Evolutionary conservation across 2,888 invertebrate species (phyloP), one percentile per base, ranked within the genome.

Genomic region (Coronaproctus castanopsis): DNA sequence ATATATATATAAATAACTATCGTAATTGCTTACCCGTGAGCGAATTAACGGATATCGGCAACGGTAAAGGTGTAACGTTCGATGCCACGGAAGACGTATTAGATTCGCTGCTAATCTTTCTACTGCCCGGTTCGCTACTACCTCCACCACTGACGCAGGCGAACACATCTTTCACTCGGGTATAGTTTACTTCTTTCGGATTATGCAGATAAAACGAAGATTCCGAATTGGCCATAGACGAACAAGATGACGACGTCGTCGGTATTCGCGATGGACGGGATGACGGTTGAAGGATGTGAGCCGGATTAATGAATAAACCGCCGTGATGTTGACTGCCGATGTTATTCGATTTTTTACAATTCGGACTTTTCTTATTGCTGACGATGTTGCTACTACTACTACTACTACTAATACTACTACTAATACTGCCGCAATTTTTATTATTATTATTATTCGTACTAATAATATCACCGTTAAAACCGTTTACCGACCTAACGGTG

Each of bases 231-330:
- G 76, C 75, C 75, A 66, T 74, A 73, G 66, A 75, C 74, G 51
- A 74, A 75, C 60, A 74, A 74, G n/a, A 74, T 75, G 1, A 74
- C 74, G 54, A 73, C 74, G 69, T 64, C 70, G 61, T 52, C 54
- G 58, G 79, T 85, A 88, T 87, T n/a, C n/a, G n/a, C n/a, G n/a
- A n/a, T n/a, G n/a, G n/a, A n/a, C n/a, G n/a, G n/a, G n/a, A n/a
- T n/a, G n/a, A n/a, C n/a, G n/a, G n/a, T n/a, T n/a, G n/a, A n/a
- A n/a, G n/a, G n/a, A n/a, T n/a, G n/a, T n/a, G n/a, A n/a, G n/a
- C n/a, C 0, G 88, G 87, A 70, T 87, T 88, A 62, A 89, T 82
- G 69, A 88, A 89, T 52, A 88, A 76, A 0, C 88, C 88, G n/a
- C n/a, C n/a, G n/a, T n/a, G n/a, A n/a, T n/a, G n/a, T n/a, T n/a